Percentiles rank a stretch among this genome's conserved stretches.
phyloP scores from a whole-genome alignment of 2,888 invertebrate species.

The Ormia ochracea region DNA sequence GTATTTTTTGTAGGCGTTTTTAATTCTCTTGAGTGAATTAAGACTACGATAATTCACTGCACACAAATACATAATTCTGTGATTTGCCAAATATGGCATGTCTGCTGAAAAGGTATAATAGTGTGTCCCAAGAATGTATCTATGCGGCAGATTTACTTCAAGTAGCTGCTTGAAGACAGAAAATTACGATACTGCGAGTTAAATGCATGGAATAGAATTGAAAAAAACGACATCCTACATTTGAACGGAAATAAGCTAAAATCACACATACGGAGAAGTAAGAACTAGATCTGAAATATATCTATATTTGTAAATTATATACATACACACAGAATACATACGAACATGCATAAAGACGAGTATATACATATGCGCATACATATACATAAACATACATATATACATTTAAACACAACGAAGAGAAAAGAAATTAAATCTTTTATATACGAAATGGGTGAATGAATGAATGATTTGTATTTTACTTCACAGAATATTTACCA shows the following conservation, averaged over 20 bases:
- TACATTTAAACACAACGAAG: conserved; percentile 5
- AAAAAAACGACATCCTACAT: conserved; percentile 52
- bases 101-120: no score
- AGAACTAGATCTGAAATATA: conserved; percentile 8
- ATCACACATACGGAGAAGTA: conserved; percentile 22
- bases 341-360: conserved; percentile 4
- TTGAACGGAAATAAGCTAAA: conserved; percentile 59
- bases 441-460: conserved; percentile 1
- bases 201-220: conserved; percentile 38
- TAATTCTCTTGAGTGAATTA: no score
- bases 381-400: neutral
- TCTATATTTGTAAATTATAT: conserved; percentile 29
- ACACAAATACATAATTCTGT: no score
- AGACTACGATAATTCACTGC: no score
- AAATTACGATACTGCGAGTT: conserved; percentile 30
- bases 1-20: no score
- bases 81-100: no score
- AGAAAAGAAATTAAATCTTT: neutral
- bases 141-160: no score
- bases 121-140: no score
- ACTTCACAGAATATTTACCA: conserved; percentile 25
- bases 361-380: neutral
- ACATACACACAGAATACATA: neutral
- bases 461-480: conserved; percentile 8
- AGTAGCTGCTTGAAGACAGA: conserved; percentile 40